Evolutionary conservation across 2,113 vertebrate genomes (phyloP), one percentile per base, ranked within the genome.

Genomic region (Pterocles gutturalis): DNA sequence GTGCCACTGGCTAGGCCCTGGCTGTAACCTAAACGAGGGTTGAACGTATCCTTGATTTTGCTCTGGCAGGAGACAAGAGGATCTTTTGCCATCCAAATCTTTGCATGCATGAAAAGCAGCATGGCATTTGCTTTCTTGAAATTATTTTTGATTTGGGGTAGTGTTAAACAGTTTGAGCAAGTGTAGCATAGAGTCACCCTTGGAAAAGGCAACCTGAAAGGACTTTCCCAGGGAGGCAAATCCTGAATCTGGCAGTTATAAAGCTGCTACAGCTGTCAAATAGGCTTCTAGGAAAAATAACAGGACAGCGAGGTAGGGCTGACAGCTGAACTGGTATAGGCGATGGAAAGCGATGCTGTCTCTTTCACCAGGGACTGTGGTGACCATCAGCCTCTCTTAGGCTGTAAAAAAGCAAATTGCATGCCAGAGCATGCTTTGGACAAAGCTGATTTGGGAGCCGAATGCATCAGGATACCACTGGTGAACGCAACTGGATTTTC

Each of bases 261-360:
- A 96, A 93, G 79, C 83, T 72, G 38, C 84, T 87, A 83, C 86
- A 95, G 90, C 90, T 96, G 88, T 84, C 2, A 2, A 46, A 65
- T 66, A 49, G 69, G 92, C 72, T 96, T 96, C 92, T 96, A 94
- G 93, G 93, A 96, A 96, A 92, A 92, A 92, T 71, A 96, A 90
- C 76, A 83, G 92, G 85, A 90, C 51, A 73, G 62, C 0, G 0
- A 78, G 76, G 43, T 85, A 64, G 48, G 71, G 86, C 48, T 85
- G 88, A 94, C 86, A 94, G 95, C 85, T 97, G 92, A 94, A 36
- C 55, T 87, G 69, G 57, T 95, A 83, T 60, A 78, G 80, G 80
- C 81, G 76, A 83, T 46, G 48, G 45, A 83, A 93, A 71, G 38
- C 0, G 0, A 82, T 81, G 83, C 64, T 84, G 80, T 21, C 53